phyloP scores from a whole-genome alignment of 2,113 vertebrate genomes.

The Ailuropoda melanoleuca region DNA sequence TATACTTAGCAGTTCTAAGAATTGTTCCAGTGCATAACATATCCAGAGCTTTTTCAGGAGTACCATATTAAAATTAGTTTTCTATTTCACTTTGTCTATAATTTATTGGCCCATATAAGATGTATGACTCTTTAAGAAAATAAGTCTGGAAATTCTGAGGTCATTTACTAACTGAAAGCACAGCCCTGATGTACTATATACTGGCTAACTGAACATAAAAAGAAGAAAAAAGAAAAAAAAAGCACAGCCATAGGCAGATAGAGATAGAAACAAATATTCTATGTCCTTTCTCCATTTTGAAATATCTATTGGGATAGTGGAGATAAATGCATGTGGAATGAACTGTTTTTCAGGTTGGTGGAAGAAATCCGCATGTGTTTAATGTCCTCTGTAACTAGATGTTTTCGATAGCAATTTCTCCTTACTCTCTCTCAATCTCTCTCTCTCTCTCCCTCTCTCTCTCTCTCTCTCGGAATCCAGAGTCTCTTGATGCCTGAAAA shows the following conservation, averaged over 20 bases:
- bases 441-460: neutral
- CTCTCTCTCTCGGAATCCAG: neutral
- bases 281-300: neutral
- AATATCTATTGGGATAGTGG: neutral
- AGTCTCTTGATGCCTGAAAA: neutral
- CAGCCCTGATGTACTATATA: neutral
- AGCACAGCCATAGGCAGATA: neutral
- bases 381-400: neutral
- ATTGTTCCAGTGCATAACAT: neutral
- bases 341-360: neutral
- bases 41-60: neutral
- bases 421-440: neutral
- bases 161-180: neutral
- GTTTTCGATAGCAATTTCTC: conserved; percentile 9
- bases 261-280: conserved; percentile 18
- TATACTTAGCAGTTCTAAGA: neutral
- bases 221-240: neutral
- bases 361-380: neutral
- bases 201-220: too few species aligned
- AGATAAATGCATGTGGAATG: neutral
- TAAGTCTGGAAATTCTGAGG: neutral
- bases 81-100: neutral
- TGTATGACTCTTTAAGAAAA: neutral
- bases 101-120: neutral
- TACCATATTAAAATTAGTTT: neutral